phyloP scores from a whole-genome alignment of 2,888 invertebrate species.

The Stenchaetothrips biformis region DNA sequence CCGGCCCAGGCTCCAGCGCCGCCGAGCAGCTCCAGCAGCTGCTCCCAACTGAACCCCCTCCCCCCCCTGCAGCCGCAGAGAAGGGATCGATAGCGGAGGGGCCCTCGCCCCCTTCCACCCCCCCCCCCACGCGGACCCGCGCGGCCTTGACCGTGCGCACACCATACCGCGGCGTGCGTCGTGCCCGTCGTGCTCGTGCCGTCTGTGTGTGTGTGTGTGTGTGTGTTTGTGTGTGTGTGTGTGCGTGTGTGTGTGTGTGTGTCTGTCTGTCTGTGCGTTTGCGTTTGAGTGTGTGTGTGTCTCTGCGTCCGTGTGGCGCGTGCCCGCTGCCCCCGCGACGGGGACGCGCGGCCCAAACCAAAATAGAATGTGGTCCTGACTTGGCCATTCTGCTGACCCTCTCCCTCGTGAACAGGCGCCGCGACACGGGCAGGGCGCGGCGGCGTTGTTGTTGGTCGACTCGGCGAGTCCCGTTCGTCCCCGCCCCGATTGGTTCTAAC shows the following conservation, averaged over 20 bases:
- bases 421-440: neutral
- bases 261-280: too few relatives aligned
- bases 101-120: neutral
- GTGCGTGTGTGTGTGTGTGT: too few relatives aligned
- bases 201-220: too few relatives aligned
- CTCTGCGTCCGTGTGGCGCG: too few relatives aligned
- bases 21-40: slow-evolving; percentile 7
- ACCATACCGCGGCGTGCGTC: neutral
- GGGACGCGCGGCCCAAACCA: neutral
- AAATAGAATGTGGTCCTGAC: neutral
- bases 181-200: neutral
- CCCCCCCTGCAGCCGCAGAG: slow-evolving; percentile 28
- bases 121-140: slow-evolving; percentile 7
- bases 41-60: slow-evolving; percentile 21
- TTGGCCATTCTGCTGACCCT: neutral
- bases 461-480: neutral
- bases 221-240: too few relatives aligned
- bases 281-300: too few relatives aligned
- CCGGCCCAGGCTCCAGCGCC: neutral
- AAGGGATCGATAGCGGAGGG: slow-evolving; percentile 20
- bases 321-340: neutral
- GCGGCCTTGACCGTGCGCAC: slow-evolving; percentile 9
- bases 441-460: neutral
- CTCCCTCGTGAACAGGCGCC: neutral
- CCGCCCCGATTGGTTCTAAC: neutral